Percentiles rank a stretch among this genome's conserved stretches.
These are phyloP conservation scores for Ganaspis sp. DNA, from an alignment of 1,140 invertebrate genomes.

Conservation along the genomic window DNA sequence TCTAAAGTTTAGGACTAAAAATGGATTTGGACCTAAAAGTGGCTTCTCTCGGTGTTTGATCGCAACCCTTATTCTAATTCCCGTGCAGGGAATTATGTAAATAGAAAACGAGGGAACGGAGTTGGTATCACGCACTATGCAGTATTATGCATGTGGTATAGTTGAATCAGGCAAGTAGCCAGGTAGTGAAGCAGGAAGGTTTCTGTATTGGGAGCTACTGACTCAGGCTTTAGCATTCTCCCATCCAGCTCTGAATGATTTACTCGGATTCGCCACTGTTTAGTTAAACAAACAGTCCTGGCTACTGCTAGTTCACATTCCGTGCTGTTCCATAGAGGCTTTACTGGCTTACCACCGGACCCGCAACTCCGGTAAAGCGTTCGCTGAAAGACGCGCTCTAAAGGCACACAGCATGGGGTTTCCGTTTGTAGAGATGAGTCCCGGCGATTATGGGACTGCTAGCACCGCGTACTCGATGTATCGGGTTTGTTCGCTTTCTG, in stretches of 20 bases:
- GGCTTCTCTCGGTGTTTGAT: slow-evolving; percentile 32
- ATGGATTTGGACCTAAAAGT: too few relatives aligned
- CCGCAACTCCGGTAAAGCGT: slow-evolving; percentile 14
- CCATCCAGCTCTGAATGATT: slow-evolving; percentile 55
- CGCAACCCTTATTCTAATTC: slow-evolving; percentile 37
- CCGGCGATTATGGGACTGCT: slow-evolving; percentile 62
- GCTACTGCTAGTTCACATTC: slow-evolving; percentile 45
- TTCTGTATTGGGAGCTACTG: slow-evolving; percentile 55
- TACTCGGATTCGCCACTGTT: slow-evolving; percentile 59
- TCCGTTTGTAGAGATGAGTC: slow-evolving; percentile 67
- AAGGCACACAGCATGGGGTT: slow-evolving; percentile 61
- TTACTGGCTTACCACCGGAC: slow-evolving; percentile 38
- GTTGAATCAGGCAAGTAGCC: slow-evolving; percentile 43
- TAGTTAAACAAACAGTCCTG: slow-evolving; percentile 57
- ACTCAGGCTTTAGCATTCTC: slow-evolving; percentile 45
- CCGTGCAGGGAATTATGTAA: slow-evolving; percentile 64
- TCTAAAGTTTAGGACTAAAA: too few relatives aligned
- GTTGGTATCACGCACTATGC: slow-evolving; percentile 60
- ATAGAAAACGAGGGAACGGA: slow-evolving; percentile 60
- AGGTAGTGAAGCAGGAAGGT: slow-evolving; percentile 42
- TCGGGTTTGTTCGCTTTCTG: slow-evolving; percentile 50
- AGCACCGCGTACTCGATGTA: slow-evolving; percentile 45
- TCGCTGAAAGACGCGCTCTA: slow-evolving; percentile 8
- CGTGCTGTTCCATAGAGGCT: slow-evolving; percentile 41
- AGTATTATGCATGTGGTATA: slow-evolving; percentile 59